Evolutionary conservation across 2,888 invertebrate genomes (phyloP), one percentile per base, ranked within the genome.

Genomic region (Acrobasis repandana): DNA sequence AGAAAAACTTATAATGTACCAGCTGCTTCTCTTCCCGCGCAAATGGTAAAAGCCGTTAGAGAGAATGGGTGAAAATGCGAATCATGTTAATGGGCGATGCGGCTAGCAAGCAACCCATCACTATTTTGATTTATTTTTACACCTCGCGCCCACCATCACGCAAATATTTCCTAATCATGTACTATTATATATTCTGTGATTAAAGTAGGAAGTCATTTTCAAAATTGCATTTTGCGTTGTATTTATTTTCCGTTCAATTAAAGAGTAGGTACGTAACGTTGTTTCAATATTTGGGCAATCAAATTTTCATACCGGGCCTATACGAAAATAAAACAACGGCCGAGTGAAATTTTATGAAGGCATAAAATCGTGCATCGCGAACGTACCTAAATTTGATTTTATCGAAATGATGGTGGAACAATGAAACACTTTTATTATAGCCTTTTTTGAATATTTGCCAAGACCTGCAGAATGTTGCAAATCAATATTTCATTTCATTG

Each of bases 311-410:
- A 65, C 60, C 66, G 65, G 8, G 54, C 54, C 54, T 70, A 69
- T 64, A 66, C 64, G 68, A 67, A 68, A 72, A 69, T 72, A 72
- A 72, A 74, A 74, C 66, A 72, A 70, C 61, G 68, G 67, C 59
- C 46, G 65, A 74, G 73, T 75, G 73, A 75, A 76, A 73, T 73
- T 74, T 76, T 76, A 75, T 71, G 63, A 64, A 58, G 34, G 64
- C 71, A 67, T 75, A 74, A 76, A 75, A 74, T 66, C 61, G 65
- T 66, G 63, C 59, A 61, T 69, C 61, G 62, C 56, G 58, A 57
- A 56, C 56, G 58, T 49, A 33, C 61, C 61, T 63, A 64, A 64
- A 68, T 63, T 65, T 64, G 64, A 68, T 65, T 68, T 65, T 65
- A 60, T 61, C 58, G 60, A 54, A 56, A 62, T 63, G 48, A 63